A percentile compares a stretch with the other conserved stretches of the same genome.
phyloP scores from a whole-genome alignment of 2,113 vertebrate species.

The Alexandromys fortis region DNA sequence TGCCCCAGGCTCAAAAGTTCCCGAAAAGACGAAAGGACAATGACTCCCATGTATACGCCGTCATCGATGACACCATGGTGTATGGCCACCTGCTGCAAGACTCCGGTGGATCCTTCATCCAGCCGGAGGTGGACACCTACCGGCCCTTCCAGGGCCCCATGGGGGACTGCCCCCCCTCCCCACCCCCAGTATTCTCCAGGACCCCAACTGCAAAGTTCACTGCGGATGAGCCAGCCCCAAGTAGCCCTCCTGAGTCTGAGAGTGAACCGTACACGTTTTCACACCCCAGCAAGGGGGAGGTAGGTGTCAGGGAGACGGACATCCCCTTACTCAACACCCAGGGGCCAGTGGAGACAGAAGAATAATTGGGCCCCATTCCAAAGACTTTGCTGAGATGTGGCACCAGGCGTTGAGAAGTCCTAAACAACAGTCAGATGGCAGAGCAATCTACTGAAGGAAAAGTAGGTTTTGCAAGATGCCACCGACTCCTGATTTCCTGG shows the following conservation, averaged over 20 bases:
- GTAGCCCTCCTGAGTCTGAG: conserved; percentile 82
- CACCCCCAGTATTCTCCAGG: conserved; percentile 83
- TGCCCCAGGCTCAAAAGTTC: conserved; percentile 85
- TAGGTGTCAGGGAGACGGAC: conserved; percentile 74
- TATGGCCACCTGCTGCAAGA: conserved; percentile 90
- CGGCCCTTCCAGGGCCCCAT: conserved; percentile 86
- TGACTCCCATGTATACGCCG: conserved; percentile 93
- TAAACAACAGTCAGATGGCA: not conserved
- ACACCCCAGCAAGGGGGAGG: conserved; percentile 78
- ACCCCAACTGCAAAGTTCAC: conserved; percentile 71
- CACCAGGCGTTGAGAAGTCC: not conserved
- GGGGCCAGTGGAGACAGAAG: conserved; percentile 38
- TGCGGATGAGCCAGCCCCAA: conserved; percentile 32
- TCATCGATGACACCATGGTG: conserved; percentile 92
- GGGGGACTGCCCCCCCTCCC: conserved; percentile 87
- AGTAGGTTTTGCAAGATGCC: not conserved
- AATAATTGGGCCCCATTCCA: conserved; percentile 35
- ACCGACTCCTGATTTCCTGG: not conserved
- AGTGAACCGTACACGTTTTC: conserved; percentile 91
- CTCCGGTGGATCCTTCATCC: conserved; percentile 65
- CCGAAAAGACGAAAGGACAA: conserved; percentile 87
- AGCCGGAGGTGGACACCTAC: conserved; percentile 84
- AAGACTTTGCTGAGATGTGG: not conserved
- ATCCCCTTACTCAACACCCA: conserved; percentile 82
- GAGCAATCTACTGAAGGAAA: not conserved